phyloP scores from a whole-genome alignment of 92 coral and sea anemone species.

The Phenganax stokvisi region DNA sequence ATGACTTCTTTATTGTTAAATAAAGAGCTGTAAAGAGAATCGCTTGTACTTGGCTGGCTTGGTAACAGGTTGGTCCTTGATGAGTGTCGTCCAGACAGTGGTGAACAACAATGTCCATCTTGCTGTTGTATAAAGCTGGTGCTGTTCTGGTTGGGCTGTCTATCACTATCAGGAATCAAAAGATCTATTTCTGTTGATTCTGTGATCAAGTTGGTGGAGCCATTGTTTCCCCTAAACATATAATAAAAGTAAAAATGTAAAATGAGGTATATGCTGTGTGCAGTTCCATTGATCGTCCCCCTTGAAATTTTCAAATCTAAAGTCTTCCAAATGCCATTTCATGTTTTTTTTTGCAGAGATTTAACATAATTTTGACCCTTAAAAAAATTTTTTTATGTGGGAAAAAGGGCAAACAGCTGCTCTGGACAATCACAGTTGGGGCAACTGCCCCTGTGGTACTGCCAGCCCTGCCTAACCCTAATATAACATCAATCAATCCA shows the following conservation, averaged over 20 bases:
- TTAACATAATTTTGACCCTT: no score
- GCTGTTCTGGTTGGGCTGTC: not conserved
- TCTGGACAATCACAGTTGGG: no score
- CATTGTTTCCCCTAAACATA: not conserved
- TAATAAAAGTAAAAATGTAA: not conserved
- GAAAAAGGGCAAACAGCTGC: no score
- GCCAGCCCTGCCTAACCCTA: no score
- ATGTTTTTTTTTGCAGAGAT: no score
- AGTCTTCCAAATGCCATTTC: conserved; percentile 7
- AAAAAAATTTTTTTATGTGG: no score
- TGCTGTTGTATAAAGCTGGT: conserved; percentile 1
- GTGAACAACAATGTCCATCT: not conserved
- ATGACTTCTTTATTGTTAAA: conserved; percentile 37
- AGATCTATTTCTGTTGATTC: not conserved
- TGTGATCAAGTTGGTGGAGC: not conserved
- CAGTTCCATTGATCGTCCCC: not conserved
- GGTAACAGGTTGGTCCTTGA: not conserved
- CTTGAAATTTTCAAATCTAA: no score
- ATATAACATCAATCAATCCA: no score
- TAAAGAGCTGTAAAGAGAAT: conserved; percentile 51
- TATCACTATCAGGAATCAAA: conserved; percentile 3
- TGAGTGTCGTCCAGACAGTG: conserved; percentile 1
- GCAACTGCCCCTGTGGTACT: no score
- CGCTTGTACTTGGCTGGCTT: conserved; percentile 33
- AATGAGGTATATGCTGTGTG: not conserved